These are phyloP conservation scores for Folsomia candida DNA, from an alignment of 2,888 invertebrate genomes.

Conservation along the genomic window DNA sequence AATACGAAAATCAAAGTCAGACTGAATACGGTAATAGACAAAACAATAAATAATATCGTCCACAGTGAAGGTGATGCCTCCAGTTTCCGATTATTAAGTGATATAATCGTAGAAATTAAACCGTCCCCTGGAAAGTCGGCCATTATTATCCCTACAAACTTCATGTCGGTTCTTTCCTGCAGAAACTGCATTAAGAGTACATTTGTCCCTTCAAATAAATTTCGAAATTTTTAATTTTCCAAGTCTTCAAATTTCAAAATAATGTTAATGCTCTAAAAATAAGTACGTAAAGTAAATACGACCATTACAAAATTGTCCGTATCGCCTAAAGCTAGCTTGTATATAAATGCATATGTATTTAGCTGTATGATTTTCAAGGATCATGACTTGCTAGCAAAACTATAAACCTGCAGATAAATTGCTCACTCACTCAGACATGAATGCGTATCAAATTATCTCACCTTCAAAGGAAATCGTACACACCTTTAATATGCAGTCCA, in stretches of 20 bases:
- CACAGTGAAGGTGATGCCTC: background rate
- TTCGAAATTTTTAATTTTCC: too few species aligned
- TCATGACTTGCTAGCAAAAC: too few species aligned
- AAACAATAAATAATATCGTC: background rate
- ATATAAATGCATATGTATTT: too few species aligned
- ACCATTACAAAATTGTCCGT: too few species aligned
- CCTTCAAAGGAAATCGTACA: conserved; percentile 11
- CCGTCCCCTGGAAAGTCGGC: conserved; percentile 13
- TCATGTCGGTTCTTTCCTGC: background rate
- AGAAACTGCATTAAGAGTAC: background rate
- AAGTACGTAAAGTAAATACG: too few species aligned
- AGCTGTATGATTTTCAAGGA: too few species aligned
- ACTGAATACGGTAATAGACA: background rate
- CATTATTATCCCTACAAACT: conserved; percentile 4
- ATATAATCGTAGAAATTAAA: background rate
- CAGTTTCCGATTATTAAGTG: background rate
- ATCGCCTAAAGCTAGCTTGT: too few species aligned
- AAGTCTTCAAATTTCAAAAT: too few species aligned
- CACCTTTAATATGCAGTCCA: background rate
- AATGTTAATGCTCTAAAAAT: too few species aligned
- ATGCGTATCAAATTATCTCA: too few species aligned
- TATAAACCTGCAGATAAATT: too few species aligned
- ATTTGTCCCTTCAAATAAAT: conserved; percentile 12
- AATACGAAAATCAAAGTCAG: background rate
- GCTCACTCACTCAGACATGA: too few species aligned